Evolutionary conservation across 1,140 invertebrate genomes (phyloP).

Genomic region (Drosophila rhopaloa): DNA sequence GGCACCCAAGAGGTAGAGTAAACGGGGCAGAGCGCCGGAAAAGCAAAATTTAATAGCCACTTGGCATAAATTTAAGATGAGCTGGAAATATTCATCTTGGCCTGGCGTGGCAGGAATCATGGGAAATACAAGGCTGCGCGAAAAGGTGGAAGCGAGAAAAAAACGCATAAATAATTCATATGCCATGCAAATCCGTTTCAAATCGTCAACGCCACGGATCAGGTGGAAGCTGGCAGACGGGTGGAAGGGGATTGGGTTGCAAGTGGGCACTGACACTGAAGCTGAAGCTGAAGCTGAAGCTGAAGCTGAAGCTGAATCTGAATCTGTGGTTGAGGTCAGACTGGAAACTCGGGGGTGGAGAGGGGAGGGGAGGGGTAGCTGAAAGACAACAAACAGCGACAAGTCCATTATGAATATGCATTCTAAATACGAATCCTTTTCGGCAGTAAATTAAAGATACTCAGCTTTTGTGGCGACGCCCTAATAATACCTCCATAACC

Average conservation of each 20-base stretch:
- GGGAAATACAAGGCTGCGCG: slow-evolving; percentile 45
- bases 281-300: neutral
- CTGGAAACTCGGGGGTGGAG: slow-evolving; percentile 11
- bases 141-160: slow-evolving; percentile 34
- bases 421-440: slow-evolving; percentile 42
- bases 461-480: slow-evolving; percentile 6
- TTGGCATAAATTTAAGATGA: slow-evolving; percentile 82
- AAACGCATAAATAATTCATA: slow-evolving; percentile 80
- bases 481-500: slow-evolving; percentile 36
- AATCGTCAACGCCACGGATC: slow-evolving; percentile 75
- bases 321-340: slow-evolving; percentile 42
- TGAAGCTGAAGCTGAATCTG: neutral
- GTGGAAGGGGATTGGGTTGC: neutral
- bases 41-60: slow-evolving; percentile 76
- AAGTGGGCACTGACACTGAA: neutral
- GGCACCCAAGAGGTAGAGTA: neutral
- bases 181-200: slow-evolving; percentile 78
- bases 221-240: slow-evolving; percentile 40
- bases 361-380: slow-evolving; percentile 39
- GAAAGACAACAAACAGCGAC: slow-evolving; percentile 56
- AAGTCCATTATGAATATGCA: slow-evolving; percentile 74
- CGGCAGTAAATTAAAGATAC: slow-evolving; percentile 42
- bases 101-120: slow-evolving; percentile 29
- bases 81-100: slow-evolving; percentile 71
- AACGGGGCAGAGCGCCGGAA: slow-evolving; percentile 47